Evolutionary conservation across 2,888 invertebrate species (phyloP).

Genomic region (Drosophila multiciliata): DNA sequence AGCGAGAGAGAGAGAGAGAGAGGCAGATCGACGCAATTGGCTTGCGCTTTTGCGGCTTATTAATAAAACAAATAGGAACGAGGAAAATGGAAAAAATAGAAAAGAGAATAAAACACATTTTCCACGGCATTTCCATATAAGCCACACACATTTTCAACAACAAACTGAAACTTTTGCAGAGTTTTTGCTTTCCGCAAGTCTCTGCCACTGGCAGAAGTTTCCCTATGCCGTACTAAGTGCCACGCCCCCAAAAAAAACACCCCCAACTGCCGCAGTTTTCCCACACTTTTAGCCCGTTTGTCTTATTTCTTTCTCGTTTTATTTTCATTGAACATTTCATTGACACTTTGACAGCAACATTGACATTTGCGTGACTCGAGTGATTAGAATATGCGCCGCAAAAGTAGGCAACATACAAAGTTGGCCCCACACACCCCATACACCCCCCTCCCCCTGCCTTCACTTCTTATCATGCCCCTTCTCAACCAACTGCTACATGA

Average conservation of each 20-base stretch:
- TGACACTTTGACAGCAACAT: constrained; percentile 80
- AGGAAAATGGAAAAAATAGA: neutral
- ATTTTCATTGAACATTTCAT: constrained; percentile 81
- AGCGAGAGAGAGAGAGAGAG: neutral
- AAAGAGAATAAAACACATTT: constrained; percentile 27
- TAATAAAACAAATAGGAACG: constrained; percentile 73
- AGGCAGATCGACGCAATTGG: constrained; percentile 27
- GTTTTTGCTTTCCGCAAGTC: constrained; percentile 74
- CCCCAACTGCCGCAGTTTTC: neutral
- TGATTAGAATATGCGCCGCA: constrained; percentile 76
- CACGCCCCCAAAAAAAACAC: neutral
- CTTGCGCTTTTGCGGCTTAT: constrained; percentile 61
- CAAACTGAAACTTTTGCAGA: constrained; percentile 64
- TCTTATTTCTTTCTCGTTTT: constrained; percentile 73
- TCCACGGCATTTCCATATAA: constrained; percentile 70
- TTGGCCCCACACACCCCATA: constrained; percentile 5
- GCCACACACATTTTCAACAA: constrained; percentile 77
- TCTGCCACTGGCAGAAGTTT: constrained; percentile 42
- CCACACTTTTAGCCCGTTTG: constrained; percentile 11
- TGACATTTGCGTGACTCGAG: constrained; percentile 80
- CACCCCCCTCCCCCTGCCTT: neutral
- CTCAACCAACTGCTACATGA: neutral
- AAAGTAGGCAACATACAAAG: constrained; percentile 55
- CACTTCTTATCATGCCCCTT: neutral
- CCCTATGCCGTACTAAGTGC: constrained; percentile 1